Percentiles rank a stretch among this genome's conserved stretches.
Evolutionary conservation across 2,113 vertebrate species (phyloP).

Genomic region (Leiothrix lutea): DNA sequence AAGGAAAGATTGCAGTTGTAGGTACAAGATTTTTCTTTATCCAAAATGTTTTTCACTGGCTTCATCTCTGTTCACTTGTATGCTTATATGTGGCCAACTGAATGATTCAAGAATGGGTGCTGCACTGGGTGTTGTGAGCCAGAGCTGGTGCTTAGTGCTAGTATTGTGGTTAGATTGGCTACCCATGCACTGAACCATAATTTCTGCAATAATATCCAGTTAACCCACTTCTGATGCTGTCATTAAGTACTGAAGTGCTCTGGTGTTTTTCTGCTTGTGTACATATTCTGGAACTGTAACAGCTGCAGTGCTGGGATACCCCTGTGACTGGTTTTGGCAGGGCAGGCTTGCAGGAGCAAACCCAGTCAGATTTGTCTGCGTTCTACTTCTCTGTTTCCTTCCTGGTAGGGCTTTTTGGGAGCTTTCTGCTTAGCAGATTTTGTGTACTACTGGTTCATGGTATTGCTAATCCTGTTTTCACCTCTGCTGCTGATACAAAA

Average conservation of each 20-base stretch:
- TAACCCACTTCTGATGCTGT: constrained; percentile 9
- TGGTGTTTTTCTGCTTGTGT: not conserved
- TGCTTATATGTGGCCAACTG: not conserved
- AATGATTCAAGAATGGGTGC: not conserved
- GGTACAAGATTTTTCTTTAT: constrained; percentile 34
- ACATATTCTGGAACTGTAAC: not conserved
- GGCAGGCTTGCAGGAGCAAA: not conserved
- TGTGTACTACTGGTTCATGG: not conserved
- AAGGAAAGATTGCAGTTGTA: not conserved
- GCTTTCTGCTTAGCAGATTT: not conserved
- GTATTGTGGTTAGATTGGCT: not conserved
- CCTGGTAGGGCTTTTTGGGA: not conserved
- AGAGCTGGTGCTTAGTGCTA: constrained; percentile 18
- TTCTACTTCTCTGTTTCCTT: not conserved
- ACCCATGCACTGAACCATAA: not conserved
- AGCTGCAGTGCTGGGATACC: not conserved
- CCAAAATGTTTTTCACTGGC: not conserved
- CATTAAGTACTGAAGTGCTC: constrained; percentile 10
- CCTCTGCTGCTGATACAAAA: not conserved
- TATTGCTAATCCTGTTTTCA: not conserved
- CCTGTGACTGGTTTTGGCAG: not conserved
- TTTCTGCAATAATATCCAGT: not conserved
- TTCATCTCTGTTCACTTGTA: not conserved
- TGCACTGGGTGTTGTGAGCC: not conserved
- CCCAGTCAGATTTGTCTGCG: not conserved